phyloP scores from a whole-genome alignment of 1,140 invertebrate genomes.

The Pollicipes pollicipes region DNA sequence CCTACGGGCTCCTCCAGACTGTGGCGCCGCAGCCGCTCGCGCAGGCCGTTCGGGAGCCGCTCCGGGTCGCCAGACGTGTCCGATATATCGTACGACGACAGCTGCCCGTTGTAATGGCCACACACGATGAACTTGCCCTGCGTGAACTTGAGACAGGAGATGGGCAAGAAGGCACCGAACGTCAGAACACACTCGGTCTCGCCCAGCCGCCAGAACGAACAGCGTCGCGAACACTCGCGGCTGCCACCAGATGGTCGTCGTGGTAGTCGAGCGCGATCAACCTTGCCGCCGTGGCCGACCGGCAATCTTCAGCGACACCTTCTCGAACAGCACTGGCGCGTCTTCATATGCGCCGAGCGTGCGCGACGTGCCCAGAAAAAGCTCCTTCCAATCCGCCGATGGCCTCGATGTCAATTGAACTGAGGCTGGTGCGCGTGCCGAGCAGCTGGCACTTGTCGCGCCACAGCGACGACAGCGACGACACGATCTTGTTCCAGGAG shows the following conservation, averaged over 20 bases:
- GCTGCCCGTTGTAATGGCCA: slow-evolving; percentile 20
- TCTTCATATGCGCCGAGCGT: not conserved
- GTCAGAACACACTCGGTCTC: slow-evolving; percentile 11
- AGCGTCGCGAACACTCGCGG: not conserved
- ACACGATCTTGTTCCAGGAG: not conserved
- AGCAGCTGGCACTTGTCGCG: not conserved
- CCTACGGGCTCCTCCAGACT: not conserved
- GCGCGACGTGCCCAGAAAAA: not conserved
- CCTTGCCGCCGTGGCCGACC: not conserved
- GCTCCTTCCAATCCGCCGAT: not conserved
- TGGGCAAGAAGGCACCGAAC: slow-evolving; percentile 17
- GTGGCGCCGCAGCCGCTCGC: not conserved
- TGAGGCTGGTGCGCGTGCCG: not conserved
- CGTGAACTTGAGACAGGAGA: slow-evolving; percentile 21
- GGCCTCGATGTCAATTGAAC: not conserved
- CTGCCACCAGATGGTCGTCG: not conserved
- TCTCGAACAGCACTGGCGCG: not conserved
- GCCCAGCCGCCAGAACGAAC: not conserved
- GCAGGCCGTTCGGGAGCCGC: not conserved
- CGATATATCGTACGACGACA: slow-evolving; percentile 11
- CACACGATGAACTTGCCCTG: slow-evolving; percentile 17
- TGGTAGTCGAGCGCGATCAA: not conserved
- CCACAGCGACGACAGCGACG: not conserved
- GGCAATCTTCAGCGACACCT: not conserved
- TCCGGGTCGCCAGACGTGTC: not conserved